Evolutionary conservation across 2,888 invertebrate species (phyloP), one percentile per base, ranked within the genome.

Genomic region (Ceraclea dissimilis): DNA sequence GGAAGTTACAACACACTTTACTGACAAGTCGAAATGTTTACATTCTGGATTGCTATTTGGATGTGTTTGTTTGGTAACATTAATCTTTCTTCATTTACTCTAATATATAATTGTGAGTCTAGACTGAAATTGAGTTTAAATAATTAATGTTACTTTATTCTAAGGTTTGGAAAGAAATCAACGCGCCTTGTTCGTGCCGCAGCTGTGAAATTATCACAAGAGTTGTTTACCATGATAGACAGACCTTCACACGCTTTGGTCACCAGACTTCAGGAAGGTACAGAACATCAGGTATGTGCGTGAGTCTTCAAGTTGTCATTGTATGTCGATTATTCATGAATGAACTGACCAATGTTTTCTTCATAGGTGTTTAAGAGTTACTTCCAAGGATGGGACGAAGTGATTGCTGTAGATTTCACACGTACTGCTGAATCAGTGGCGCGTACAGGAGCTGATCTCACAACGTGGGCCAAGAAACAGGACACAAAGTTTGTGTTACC

Each of bases 381-480:
- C 74, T 99, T 99, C 75, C 74, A 83, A 49, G 96, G 94, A 8
- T 99, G 99, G 99, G 97, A 99, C 69, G 98, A 99, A 73, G 95
- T 99, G 17, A 93, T 99, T 65, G 96, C 95, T 0, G 98, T 98
- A 6, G 99, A 99, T 76, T 99, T 95, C 72, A 99, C 99, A 1
- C 83, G 98, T 62, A 98, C 98, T 0, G 97, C 97, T 0, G 96
- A 95, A 69, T 97, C 97, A 0, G 97, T 99, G 1, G 90, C 90
- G 39, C 86, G 93, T 67, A 93, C 98, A 16, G 99, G 99, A 13
- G 96, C 95, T 0, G 96, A 99, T 76, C 79, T 99, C 60, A 92
- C 88, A 10, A 86, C 88, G 70, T 93, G 93, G 93, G 93, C 93
- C 0, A 84, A 84, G 61, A 83, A 88, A 63, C 93, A 93, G 72